Base-by-base conservation (phyloP, 2,888 invertebrate genomes). In the Prosapia bicincta region DNA sequence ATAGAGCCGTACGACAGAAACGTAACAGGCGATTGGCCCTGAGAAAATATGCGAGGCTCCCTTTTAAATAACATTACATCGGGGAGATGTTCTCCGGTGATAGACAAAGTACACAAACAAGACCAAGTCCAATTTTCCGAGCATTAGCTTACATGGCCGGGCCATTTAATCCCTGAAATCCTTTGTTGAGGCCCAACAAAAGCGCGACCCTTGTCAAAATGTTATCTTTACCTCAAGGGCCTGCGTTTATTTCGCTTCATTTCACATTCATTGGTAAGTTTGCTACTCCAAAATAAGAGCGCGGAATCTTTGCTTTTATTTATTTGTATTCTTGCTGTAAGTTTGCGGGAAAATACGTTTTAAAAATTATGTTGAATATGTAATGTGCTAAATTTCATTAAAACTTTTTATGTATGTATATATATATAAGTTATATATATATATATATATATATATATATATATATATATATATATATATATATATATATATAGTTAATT, bases 41-140 rank as follows among this genome's bases (percentile, higher is more conserved):
- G n/a, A n/a, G n/a, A n/a, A n/a, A n/a, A n/a, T n/a, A n/a, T n/a
- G n/a, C 30, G 30, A 5, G 30, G 30, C 30, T 9, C 20, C 54
- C 54, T 54, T 54, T 54, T 54, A 54, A 54, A 54, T 54, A 54
- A 54, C 54, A 54, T 54, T 54, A 54, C 54, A 54, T 54, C 54
- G 1, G 20, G 15, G 20, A 54, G 54, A 54, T 54, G 54, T 20
- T 54, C 54, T 10, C n/a, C 54, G n/a, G 20, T 20, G 54, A 54
- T 54, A 54, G 54, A 54, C 20, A 54, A 54, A 54, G 20, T 54
- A 54, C 54, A 54, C 54, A 54, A 54, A 54, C 54, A 54, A 54
- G 54, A 20, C 20, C 20, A 20, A 54, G 54, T 20, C 54, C 54
- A 54, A 54, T 54, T 54, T 54, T 54, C 54, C 54, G 54, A 20